Conservation (phyloP, 2,797 vertebrate species). For the Ara ararauna region DNA sequence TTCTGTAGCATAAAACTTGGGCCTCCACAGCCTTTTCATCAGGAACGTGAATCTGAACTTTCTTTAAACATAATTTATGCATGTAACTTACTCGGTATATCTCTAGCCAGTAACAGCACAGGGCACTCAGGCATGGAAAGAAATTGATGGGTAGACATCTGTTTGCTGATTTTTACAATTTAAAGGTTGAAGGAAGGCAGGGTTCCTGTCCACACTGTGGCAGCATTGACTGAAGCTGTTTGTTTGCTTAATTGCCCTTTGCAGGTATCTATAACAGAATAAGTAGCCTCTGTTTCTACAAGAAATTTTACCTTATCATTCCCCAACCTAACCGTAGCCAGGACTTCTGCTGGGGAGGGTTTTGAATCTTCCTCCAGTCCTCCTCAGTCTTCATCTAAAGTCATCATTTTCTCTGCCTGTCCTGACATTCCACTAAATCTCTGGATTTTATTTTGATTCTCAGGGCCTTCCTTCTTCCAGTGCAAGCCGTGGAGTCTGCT, state of each 20-base stretch:
- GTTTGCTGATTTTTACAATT: background rate
- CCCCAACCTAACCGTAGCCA: background rate
- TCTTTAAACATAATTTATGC: background rate
- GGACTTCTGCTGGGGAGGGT: background rate
- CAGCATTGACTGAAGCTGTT: background rate
- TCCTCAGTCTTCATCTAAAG: background rate
- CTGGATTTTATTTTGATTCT: background rate
- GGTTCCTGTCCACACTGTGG: background rate
- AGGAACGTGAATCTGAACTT: background rate
- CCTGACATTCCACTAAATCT: background rate
- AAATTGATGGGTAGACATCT: background rate
- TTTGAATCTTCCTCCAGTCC: background rate
- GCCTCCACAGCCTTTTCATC: background rate
- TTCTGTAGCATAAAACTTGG: background rate
- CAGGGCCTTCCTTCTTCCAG: background rate
- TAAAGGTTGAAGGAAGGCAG: background rate
- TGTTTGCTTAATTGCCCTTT: background rate
- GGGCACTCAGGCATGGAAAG: background rate
- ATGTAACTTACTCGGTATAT: background rate
- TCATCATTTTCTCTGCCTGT: background rate
- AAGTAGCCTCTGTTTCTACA: background rate
- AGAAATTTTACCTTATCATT: background rate
- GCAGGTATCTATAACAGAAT: background rate
- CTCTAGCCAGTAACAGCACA: background rate
- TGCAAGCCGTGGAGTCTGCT: background rate